A percentile compares a stretch with the other conserved stretches of the same genome.
Conservation (phyloP, 53 echinoderm and acorn worm genomes). For the Crossaster papposus region DNA sequence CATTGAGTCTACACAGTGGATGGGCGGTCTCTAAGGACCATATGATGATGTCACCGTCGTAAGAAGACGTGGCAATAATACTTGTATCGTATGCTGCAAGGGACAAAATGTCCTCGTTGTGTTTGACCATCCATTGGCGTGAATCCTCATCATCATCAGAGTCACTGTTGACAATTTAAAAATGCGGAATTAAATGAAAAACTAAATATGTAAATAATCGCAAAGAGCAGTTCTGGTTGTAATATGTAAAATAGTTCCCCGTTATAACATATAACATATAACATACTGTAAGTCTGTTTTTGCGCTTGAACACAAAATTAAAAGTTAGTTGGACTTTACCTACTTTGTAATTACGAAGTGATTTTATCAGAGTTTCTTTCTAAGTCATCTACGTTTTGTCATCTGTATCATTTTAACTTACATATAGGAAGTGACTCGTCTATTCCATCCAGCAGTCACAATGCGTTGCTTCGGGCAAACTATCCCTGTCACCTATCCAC, state of each 20-base stretch:
- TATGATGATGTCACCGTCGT: constrained; percentile 94
- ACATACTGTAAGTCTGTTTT: too few relatives aligned
- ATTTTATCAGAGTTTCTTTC: neutral
- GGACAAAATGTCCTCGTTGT: constrained; percentile 90
- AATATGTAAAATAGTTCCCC: too few relatives aligned
- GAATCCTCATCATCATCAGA: constrained; percentile 94
- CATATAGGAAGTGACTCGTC: constrained; percentile 88
- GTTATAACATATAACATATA: too few relatives aligned
- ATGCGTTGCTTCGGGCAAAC: constrained; percentile 86
- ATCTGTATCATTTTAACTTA: constrained; percentile 59
- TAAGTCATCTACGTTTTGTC: neutral
- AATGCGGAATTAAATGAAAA: neutral
- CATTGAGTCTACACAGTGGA: constrained; percentile 83
- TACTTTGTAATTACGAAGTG: too few relatives aligned
- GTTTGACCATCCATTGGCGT: constrained; percentile 87
- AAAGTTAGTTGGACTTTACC: too few relatives aligned
- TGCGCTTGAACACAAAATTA: too few relatives aligned
- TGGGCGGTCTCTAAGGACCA: constrained; percentile 97
- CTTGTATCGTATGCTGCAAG: constrained; percentile 80
- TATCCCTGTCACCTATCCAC: constrained; percentile 83
- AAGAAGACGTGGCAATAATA: constrained; percentile 89
- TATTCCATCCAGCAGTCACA: constrained; percentile 94
- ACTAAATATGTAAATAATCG: neutral
- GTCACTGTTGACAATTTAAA: constrained; percentile 66
- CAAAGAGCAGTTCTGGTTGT: too few relatives aligned